Evolutionary conservation across 2,888 invertebrate species (phyloP).

Genomic region (Leptinotarsa haldemani): DNA sequence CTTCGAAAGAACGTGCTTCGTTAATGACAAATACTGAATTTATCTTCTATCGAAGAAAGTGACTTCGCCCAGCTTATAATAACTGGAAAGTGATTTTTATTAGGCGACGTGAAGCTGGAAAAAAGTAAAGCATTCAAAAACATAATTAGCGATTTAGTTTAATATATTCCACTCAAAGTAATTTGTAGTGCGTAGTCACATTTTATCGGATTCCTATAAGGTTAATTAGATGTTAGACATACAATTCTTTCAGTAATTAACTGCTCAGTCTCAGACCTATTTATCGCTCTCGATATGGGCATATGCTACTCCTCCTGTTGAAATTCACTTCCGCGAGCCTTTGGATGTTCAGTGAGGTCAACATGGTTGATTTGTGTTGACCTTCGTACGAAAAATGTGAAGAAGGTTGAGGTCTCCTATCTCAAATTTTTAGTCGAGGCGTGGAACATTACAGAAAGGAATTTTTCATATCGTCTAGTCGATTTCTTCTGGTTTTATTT

Average conservation of each 20-base stretch:
- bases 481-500: too few species aligned
- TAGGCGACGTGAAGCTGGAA: slow-evolving; percentile 39
- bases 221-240: slow-evolving; percentile 42
- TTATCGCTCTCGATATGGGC: slow-evolving; percentile 40
- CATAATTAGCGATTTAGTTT: slow-evolving; percentile 39
- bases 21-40: slow-evolving; percentile 18
- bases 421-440: too few species aligned
- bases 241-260: slow-evolving; percentile 36
- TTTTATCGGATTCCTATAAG: slow-evolving; percentile 37
- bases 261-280: slow-evolving; percentile 37
- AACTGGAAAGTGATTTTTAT: slow-evolving; percentile 54
- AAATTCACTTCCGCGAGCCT: slow-evolving; percentile 33
- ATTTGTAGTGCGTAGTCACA: slow-evolving; percentile 38
- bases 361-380: neutral
- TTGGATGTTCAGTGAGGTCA: slow-evolving; percentile 20
- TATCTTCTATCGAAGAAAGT: slow-evolving; percentile 48
- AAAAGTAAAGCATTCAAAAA: slow-evolving; percentile 37
- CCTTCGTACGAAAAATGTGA: neutral
- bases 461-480: too few species aligned
- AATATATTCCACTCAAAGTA: slow-evolving; percentile 39
- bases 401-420: neutral
- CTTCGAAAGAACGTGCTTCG: neutral
- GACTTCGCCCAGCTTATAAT: slow-evolving; percentile 49
- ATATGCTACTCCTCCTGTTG: slow-evolving; percentile 33
- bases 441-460: too few species aligned